Evolutionary conservation across 2,888 invertebrate species (phyloP).

Genomic region (Sinelater perroti): DNA sequence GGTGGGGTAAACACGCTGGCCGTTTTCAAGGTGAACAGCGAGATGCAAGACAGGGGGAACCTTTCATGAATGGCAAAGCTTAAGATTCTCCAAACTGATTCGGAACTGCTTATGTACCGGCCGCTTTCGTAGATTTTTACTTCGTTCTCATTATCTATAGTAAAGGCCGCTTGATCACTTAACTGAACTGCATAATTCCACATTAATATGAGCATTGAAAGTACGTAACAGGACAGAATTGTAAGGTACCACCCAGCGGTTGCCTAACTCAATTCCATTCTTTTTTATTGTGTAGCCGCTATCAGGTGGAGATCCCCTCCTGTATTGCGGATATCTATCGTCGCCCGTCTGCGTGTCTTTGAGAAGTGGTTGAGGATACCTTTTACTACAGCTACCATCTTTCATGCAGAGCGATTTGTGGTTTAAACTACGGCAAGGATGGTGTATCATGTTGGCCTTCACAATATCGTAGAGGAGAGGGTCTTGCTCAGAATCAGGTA

Average conservation of each 20-base stretch:
- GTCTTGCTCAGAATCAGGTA: background rate
- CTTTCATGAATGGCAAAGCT: constrained; percentile 46
- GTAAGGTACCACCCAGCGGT: background rate
- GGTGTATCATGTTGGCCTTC: background rate
- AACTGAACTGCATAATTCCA: background rate
- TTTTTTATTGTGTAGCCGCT: background rate
- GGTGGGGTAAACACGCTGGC: constrained; percentile 37
- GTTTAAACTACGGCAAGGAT: too few species aligned
- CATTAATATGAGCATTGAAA: background rate
- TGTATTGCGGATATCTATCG: background rate
- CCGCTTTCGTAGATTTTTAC: constrained; percentile 45
- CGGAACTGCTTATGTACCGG: constrained; percentile 46
- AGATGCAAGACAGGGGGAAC: constrained; percentile 47
- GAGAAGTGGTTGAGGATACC: background rate
- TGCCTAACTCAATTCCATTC: background rate
- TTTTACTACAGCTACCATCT: background rate
- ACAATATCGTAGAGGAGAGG: background rate
- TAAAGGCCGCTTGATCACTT: constrained; percentile 41
- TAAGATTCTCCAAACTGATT: constrained; percentile 48
- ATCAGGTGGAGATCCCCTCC: background rate
- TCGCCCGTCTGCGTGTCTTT: background rate
- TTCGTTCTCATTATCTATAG: too few species aligned
- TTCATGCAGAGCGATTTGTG: background rate
- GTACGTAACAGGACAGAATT: background rate
- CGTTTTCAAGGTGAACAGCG: constrained; percentile 40